Base-by-base conservation (phyloP, 53 echinoderm and acorn worm species). In the Actinopyga echinites region DNA sequence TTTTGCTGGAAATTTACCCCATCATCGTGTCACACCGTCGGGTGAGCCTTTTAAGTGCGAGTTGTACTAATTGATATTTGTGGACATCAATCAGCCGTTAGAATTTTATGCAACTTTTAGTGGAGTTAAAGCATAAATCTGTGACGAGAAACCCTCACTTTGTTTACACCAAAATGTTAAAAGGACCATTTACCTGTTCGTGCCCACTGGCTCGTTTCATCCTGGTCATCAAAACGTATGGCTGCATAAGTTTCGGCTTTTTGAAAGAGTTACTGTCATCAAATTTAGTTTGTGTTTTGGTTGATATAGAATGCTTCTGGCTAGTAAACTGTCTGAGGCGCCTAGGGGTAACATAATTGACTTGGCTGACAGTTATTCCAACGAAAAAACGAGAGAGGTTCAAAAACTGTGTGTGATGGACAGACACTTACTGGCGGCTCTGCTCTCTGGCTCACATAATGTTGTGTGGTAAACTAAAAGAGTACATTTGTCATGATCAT, bases 31-130 rank as follows among this genome's bases (percentile, higher is more conserved):
- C 68, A 68, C 35, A 36, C 37, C 35, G 21, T 68, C 32, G 35
- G 37, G 68, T 37, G 68, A 68, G 20, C 68, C 68, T 34, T 30
- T 68, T 68, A 68, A 68, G 68, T 68, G 68, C 68, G 5, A 68
- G 68, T 37, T 68, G 68, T 68, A 36, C 37, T 68, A 68, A 68
- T 68, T 68, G 68, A 68, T 68, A 68, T 68, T 68, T 68, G 68
- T 68, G 34, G 68, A n/a, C 68, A 68, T 68, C 68, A 68, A 68
- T 68, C 68, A 68, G 34, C 35, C 31, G 10, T 68, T 30, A 38
- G 68, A n/a, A 12, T 68, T 68, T 68, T 68, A 68, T 68, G 68
- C 34, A 68, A 68, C 32, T 38, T n/a, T 22, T 34, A 17, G 37
- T 30, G 38, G 37, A 68, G 34, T n/a, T 34, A 49, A n/a, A 49